Conservation (phyloP, 1,140 invertebrate genomes). For the Dendrolimus kikuchii region DNA sequence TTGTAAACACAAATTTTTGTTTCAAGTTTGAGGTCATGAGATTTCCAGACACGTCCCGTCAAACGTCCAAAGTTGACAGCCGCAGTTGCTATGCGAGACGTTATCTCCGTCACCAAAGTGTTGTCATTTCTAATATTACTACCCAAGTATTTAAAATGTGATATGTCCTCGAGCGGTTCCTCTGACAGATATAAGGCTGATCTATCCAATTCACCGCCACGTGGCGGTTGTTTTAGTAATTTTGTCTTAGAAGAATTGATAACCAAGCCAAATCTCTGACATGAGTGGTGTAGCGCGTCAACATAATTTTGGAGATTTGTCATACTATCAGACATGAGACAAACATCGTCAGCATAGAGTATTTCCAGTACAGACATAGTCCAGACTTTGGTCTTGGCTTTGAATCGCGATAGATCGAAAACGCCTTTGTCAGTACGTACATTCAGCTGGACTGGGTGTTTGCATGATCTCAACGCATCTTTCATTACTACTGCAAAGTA, state of each 20-base stretch:
- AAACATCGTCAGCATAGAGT: conserved; percentile 16
- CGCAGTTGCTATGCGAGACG: conserved; percentile 7
- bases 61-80: conserved; percentile 8
- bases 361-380: conserved; percentile 6
- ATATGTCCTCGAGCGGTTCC: conserved; percentile 12
- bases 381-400: conserved; percentile 7
- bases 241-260: conserved; percentile 16
- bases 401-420: background rate
- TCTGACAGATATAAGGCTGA: conserved; percentile 6
- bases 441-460: background rate
- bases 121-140: conserved; percentile 6
- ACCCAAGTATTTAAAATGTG: conserved; percentile 13
- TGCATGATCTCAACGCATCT: conserved; percentile 9
- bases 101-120: conserved; percentile 7
- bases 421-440: too few species aligned
- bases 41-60: conserved; percentile 9
- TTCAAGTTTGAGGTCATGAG: conserved; percentile 9
- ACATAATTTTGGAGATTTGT: conserved; percentile 9
- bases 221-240: conserved; percentile 15
- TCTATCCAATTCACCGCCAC: conserved; percentile 1
- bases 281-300: conserved; percentile 10
- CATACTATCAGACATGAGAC: conserved; percentile 15
- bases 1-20: conserved; percentile 8
- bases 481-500: conserved; percentile 20
- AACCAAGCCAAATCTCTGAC: conserved; percentile 17